These are phyloP conservation scores for Berghia stephanieae DNA, from an alignment of 1,140 invertebrate species.

Conservation along the genomic window DNA sequence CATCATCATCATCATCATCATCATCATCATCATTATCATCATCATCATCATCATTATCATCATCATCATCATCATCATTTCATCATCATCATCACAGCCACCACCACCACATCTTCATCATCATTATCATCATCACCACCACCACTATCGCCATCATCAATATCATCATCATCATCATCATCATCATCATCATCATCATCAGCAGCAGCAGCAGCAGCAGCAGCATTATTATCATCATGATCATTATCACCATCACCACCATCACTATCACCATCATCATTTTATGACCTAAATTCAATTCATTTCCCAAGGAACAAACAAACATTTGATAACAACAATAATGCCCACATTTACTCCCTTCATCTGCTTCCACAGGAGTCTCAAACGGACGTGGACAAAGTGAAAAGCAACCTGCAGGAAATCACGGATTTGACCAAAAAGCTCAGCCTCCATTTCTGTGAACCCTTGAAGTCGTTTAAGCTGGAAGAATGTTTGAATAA, in stretches of 20 bases:
- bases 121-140: not conserved
- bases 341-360: not conserved
- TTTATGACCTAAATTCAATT: too few species aligned
- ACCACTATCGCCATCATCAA: not conserved
- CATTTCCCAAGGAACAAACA: too few species aligned
- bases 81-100: not conserved
- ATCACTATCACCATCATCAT: not conserved
- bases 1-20: conserved; percentile 19
- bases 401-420: conserved; percentile 83
- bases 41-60: conserved; percentile 21
- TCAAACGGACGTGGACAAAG: conserved; percentile 78
- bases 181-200: too few species aligned
- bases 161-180: conserved; percentile 1
- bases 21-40: conserved; percentile 14
- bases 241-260: not conserved
- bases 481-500: conserved; percentile 63
- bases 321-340: too few species aligned
- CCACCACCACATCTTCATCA: not conserved
- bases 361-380: conserved; percentile 37
- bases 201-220: too few species aligned
- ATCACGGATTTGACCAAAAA: conserved; percentile 73
- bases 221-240: too few species aligned
- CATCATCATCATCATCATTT: conserved; percentile 10
- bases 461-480: conserved; percentile 62
- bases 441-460: conserved; percentile 61